Percentiles rank a stretch among this genome's conserved stretches.
Evolutionary conservation across 2,113 vertebrate genomes (phyloP).

Genomic region (Sceloporus tristichus): DNA sequence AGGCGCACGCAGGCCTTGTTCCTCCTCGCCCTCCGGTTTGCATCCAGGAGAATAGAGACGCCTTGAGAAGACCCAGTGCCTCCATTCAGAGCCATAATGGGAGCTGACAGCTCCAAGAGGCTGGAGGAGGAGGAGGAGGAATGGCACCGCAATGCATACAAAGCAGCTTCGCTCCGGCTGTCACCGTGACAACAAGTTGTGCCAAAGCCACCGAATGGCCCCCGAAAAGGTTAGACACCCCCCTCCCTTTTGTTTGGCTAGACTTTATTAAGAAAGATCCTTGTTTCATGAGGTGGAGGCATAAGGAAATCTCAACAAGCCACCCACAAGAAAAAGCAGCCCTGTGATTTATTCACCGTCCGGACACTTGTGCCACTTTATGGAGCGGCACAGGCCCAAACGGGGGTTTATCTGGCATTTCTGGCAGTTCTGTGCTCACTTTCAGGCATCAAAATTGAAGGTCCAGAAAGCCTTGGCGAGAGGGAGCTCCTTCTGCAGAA

Average conservation of each 20-base stretch:
- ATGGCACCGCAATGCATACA: not conserved
- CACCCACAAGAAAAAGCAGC: not conserved
- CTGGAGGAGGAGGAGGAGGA: conserved; percentile 24
- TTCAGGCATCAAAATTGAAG: no score
- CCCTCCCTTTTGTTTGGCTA: conserved; percentile 23
- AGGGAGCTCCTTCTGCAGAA: not conserved
- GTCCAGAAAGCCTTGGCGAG: not conserved
- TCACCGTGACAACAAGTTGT: conserved; percentile 49
- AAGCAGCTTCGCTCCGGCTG: conserved; percentile 14
- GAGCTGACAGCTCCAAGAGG: conserved; percentile 51
- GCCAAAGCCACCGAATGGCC: conserved; percentile 7
- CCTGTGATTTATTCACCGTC: not conserved
- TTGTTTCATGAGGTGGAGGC: not conserved
- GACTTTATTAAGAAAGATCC: not conserved
- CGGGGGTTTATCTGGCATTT: no score
- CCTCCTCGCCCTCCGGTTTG: conserved; percentile 44
- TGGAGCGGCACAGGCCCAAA: not conserved
- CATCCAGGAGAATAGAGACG: conserved; percentile 38
- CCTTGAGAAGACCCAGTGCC: conserved; percentile 37
- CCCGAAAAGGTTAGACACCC: conserved; percentile 10
- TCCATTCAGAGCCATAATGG: conserved; percentile 38
- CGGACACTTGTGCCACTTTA: not conserved
- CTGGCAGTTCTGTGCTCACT: no score
- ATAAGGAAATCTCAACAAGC: no score
- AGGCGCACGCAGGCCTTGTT: not conserved